Base-by-base conservation (phyloP, 2,797 vertebrate species). In the Strix occidentalis region DNA sequence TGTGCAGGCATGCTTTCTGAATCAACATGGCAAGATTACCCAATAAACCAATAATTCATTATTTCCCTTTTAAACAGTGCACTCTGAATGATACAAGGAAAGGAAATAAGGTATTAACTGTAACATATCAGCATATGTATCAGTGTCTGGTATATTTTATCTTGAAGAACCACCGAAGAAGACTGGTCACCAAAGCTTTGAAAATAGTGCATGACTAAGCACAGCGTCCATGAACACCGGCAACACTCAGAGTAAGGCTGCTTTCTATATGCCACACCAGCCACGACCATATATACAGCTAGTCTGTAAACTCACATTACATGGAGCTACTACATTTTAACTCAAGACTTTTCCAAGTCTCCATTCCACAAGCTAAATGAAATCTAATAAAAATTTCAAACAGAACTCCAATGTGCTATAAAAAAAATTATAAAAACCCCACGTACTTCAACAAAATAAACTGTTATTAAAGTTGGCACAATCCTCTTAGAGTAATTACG, bases 381-480 rank as follows among this genome's bases (percentile, higher is more conserved):
- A 90, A 68, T 8, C 33, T 69, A 80, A 74, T 39, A 64, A 68
- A 90, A 83, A 56, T 20, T 61, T 80, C 79, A 74, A 78, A 66
- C 7, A 31, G 26, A 89, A 93, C 60, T 53, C n/a, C 31, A 29
- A 37, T 2, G 16, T 26, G 16, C 46, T 77, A 74, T 17, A 31
- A 5, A 50, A 75, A 78, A 39, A 78, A 6, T 7, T 18, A 50
- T 26, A 87, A 58, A 61, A 72, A 78, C 81, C 61, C 69, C 43
- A 89, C 2, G 2, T 37, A 71, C 33, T 85, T 89, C 53, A 92
- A 70, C 56, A 83, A 92, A 95, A 95, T 50, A 46, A 95, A 87
- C 53, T 84, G 54, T 45, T 89, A 87, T 65, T 89, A 18, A 85
- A 85, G 50, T 43, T 94, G 86, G 92, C 60, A 78, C 84, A 91